Evolutionary conservation across 1,140 invertebrate species (phyloP).

Genomic region (Rhyzopertha dominica): DNA sequence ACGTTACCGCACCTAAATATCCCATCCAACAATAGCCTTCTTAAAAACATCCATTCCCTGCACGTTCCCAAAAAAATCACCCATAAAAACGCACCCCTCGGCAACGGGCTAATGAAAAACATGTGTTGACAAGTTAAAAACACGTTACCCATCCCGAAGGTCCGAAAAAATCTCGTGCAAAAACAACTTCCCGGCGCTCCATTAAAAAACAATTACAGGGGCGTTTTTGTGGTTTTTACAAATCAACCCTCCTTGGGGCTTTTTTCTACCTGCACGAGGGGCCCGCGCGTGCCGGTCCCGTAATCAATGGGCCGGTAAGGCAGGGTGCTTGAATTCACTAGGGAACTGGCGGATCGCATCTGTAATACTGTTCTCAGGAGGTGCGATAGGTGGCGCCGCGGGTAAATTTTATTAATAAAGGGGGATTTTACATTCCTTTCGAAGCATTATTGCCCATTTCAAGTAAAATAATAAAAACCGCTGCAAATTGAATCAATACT

Average conservation of each 20-base stretch:
- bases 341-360: conserved; percentile 1
- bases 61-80: too few relatives aligned
- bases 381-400: neutral
- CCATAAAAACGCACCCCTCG: too few relatives aligned
- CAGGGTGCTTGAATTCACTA: conserved; percentile 1
- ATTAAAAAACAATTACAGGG: conserved; percentile 32
- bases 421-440: too few relatives aligned
- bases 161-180: conserved; percentile 18
- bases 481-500: too few relatives aligned
- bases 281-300: neutral
- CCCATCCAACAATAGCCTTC: too few relatives aligned
- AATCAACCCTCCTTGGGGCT: conserved; percentile 19
- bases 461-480: too few relatives aligned
- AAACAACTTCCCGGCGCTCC: conserved; percentile 17
- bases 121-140: conserved; percentile 27
- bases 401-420: too few relatives aligned
- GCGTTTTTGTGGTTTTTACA: conserved; percentile 28
- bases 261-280: conserved; percentile 11
- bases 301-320: conserved; percentile 4
- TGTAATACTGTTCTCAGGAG: neutral
- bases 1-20: too few relatives aligned
- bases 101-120: too few relatives aligned
- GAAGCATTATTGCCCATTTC: too few relatives aligned
- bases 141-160: conserved; percentile 9
- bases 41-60: too few relatives aligned